phyloP scores from a whole-genome alignment of 2,113 vertebrate species.

The Psettodes erumei region DNA sequence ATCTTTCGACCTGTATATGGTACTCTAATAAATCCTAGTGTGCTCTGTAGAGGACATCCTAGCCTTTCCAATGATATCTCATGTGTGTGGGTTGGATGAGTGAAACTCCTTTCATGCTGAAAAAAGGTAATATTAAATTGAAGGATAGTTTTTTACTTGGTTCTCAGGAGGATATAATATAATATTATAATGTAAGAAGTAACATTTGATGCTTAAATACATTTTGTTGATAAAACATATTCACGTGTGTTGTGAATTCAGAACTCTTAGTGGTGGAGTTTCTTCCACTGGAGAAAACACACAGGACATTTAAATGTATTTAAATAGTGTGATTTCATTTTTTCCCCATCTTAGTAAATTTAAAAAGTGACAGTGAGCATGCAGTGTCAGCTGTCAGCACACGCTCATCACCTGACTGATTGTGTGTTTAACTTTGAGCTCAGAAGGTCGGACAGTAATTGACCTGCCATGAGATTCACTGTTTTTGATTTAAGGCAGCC shows the following conservation, averaged over 20 bases:
- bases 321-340: too few relatives aligned
- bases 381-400: conserved; percentile 20
- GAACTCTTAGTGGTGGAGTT: not conserved
- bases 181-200: too few relatives aligned
- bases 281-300: not conserved
- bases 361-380: not conserved
- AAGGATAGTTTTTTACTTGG: too few relatives aligned
- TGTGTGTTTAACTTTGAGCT: conserved; percentile 48
- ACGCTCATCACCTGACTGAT: conserved; percentile 32
- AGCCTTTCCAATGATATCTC: too few relatives aligned
- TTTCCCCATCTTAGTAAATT: conserved; percentile 3
- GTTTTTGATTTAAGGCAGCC: conserved; percentile 52
- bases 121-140: too few relatives aligned
- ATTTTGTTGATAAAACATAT: not conserved
- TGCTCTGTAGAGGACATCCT: too few relatives aligned
- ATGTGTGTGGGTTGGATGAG: too few relatives aligned
- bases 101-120: too few relatives aligned
- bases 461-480: conserved; percentile 65
- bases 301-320: not conserved
- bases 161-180: too few relatives aligned
- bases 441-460: conserved; percentile 65
- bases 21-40: too few relatives aligned
- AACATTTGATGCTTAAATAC: not conserved
- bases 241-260: not conserved
- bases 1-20: too few relatives aligned